Base-by-base conservation (phyloP, 2,888 invertebrate genomes). In the Dorcus hopei region DNA sequence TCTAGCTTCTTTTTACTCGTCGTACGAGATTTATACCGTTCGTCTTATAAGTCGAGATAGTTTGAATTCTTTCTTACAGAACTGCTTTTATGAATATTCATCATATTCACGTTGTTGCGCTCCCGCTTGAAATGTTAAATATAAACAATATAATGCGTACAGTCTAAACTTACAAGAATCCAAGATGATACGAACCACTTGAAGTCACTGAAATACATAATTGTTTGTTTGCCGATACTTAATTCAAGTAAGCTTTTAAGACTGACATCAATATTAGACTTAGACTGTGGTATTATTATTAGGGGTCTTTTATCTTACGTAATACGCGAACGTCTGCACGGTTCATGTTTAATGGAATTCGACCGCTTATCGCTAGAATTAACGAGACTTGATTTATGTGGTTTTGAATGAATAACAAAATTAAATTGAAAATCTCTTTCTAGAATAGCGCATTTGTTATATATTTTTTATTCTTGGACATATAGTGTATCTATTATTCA, bases 121-220 rank as follows among this genome's bases (percentile, higher is more conserved):
- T 45, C 45, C 9, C 45, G 14, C 56, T 56, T 43, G 56, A 56
- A 56, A 42, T 26, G 56, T 56, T 56, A 56, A 51, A 51, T 56
- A 56, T 56, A 56, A 56, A 56, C 56, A 56, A 51, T 51, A 49
- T 51, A 50, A 56, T 45, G 56, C 43, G 56, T 56, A 50, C 43
- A 43, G 6, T 50, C 50, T 50, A 50, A 45, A 38, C 50, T 43
- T 41, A 38, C 42, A 43, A 56, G 49, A 55, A 55, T 55, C 50
- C 49, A 47, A 45, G 45, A 23, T 50, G 50, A 56, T 47, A 45
- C 51, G 56, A 56, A 45, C 19, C 43, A 50, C 56, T 51, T 23
- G 56, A 56, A 50, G 45, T 51, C 56, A 45, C 45, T 56, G 45
- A 45, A 45, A 45, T 45, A 23, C 51, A 42, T 56, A 50, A 52